These are phyloP conservation scores for Tribolium castaneum DNA, from an alignment of 1,140 invertebrate species.

Conservation along the genomic window DNA sequence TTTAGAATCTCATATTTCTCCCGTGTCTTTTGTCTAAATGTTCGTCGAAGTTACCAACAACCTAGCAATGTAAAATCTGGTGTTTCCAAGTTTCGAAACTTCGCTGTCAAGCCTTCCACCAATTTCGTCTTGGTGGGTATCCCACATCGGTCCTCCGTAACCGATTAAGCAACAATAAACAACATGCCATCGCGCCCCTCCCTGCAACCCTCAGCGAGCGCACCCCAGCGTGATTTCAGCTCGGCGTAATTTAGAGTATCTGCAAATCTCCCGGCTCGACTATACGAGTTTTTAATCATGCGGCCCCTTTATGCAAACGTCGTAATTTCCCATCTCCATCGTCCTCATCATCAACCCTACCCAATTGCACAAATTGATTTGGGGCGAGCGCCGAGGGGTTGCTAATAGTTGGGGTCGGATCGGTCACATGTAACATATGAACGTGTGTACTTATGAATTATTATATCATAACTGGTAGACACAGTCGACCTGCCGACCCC, in stretches of 20 bases:
- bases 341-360: constrained; percentile 56
- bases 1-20: no score
- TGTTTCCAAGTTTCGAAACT: neutral
- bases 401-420: constrained; percentile 57
- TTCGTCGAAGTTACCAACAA: no score
- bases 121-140: neutral
- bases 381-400: constrained; percentile 48
- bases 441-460: constrained; percentile 62
- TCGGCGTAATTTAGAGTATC: constrained; percentile 48
- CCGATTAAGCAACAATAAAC: constrained; percentile 32
- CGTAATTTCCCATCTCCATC: constrained; percentile 57
- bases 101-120: neutral
- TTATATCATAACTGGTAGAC: constrained; percentile 63
- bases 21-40: no score
- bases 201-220: neutral
- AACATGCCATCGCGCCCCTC: neutral
- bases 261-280: constrained; percentile 47
- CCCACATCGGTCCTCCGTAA: neutral
- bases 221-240: constrained; percentile 38
- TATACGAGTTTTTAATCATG: constrained; percentile 59
- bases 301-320: constrained; percentile 57
- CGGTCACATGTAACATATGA: constrained; percentile 57
- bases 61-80: no score
- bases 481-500: constrained; percentile 22
- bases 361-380: constrained; percentile 62